Percentiles rank a stretch among this genome's conserved stretches.
These are phyloP conservation scores for Oreonectes daqikongensis DNA, from an alignment of 2,797 vertebrate species.

Conservation along the genomic window DNA sequence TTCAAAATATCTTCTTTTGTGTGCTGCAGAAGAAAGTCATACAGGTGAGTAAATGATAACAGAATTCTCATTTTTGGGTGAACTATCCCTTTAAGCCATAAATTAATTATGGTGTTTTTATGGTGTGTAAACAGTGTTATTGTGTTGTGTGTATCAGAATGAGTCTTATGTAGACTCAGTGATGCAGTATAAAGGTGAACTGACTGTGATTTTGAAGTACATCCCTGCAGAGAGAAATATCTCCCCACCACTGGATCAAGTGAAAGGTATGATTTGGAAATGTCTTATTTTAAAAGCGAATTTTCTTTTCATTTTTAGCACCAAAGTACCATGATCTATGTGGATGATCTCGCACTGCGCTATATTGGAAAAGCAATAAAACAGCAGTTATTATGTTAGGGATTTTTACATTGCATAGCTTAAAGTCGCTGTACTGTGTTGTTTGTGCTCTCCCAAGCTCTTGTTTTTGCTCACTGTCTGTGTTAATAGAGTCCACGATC, in stretches of 20 bases:
- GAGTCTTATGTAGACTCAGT: constrained; percentile 79
- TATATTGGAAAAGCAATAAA: neutral
- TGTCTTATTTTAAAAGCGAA: neutral
- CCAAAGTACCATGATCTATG: neutral
- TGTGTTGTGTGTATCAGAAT: constrained; percentile 68
- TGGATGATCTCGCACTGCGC: neutral
- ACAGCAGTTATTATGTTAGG: neutral
- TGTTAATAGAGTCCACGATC: neutral
- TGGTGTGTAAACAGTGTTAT: neutral
- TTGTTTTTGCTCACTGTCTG: neutral
- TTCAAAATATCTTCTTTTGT: too few relatives aligned
- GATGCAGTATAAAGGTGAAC: constrained; percentile 94
- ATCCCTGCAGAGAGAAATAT: constrained; percentile 89
- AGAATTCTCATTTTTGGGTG: too few relatives aligned
- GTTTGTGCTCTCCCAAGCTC: neutral
- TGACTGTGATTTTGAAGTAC: constrained; percentile 90
- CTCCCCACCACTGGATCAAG: constrained; percentile 82
- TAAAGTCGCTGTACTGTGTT: neutral
- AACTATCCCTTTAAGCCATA: too few relatives aligned
- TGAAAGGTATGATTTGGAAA: constrained; percentile 80
- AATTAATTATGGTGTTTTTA: too few relatives aligned
- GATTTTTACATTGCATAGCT: neutral
- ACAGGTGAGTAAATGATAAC: too few relatives aligned
- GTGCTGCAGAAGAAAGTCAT: too few relatives aligned
- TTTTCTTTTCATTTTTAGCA: neutral